A percentile compares a stretch with the other conserved stretches of the same genome.
These are phyloP conservation scores for Ptilonorhynchus violaceus DNA, from an alignment of 2,113 vertebrate genomes.

Conservation along the genomic window DNA sequence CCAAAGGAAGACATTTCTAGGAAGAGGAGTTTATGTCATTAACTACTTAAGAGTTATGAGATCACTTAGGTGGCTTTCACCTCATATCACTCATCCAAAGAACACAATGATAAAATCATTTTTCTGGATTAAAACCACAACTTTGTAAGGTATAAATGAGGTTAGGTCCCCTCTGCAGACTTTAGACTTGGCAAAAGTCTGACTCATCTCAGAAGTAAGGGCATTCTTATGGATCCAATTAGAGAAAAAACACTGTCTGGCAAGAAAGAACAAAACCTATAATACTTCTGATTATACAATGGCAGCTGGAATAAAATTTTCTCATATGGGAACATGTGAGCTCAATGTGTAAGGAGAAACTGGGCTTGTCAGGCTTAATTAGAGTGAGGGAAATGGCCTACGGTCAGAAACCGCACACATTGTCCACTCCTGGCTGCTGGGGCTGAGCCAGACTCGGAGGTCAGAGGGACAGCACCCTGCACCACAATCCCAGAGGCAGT, in stretches of 20 bases:
- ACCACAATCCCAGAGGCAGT: background rate
- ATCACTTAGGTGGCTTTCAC: background rate
- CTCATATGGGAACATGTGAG: conserved; percentile 12
- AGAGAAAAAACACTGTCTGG: conserved; percentile 41
- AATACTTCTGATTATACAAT: conserved; percentile 30
- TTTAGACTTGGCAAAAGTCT: conserved; percentile 1
- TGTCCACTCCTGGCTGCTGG: background rate
- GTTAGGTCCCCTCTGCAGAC: background rate
- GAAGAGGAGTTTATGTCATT: background rate
- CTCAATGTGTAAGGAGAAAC: conserved; percentile 11
- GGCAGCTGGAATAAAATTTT: conserved; percentile 41
- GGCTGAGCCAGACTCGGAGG: background rate
- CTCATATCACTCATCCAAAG: background rate
- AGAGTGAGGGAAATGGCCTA: background rate
- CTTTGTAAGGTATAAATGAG: background rate
- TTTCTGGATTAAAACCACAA: background rate
- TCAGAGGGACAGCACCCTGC: background rate
- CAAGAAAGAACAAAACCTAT: conserved; percentile 13
- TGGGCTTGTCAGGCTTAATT: conserved; percentile 35
- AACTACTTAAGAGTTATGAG: background rate
- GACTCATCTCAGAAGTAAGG: conserved; percentile 43
- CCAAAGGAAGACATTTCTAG: background rate
- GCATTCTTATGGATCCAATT: conserved; percentile 61
- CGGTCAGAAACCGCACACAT: background rate
- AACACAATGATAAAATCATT: background rate